Conservation (phyloP, 2,797 vertebrate species). For the Iguana delicatissima region DNA sequence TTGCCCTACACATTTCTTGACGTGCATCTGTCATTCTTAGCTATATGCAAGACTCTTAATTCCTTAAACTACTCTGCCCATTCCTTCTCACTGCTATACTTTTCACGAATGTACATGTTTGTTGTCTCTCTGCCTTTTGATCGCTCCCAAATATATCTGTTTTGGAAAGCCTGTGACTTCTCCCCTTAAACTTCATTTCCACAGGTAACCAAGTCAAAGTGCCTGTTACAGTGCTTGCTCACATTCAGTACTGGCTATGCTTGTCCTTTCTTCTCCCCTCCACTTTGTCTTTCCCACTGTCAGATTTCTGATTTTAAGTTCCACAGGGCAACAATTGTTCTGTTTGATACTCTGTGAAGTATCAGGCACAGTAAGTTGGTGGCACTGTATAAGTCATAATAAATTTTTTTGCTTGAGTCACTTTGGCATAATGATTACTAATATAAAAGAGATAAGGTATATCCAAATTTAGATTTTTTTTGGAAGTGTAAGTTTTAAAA, state of each 20-base stretch:
- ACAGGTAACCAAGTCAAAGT: neutral
- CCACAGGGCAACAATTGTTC: neutral
- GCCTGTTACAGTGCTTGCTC: neutral
- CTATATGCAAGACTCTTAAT: neutral
- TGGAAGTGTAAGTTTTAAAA: neutral
- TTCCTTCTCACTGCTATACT: neutral
- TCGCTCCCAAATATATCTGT: neutral
- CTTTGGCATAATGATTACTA: neutral
- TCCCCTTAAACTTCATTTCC: neutral
- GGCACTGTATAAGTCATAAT: neutral
- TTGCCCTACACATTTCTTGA: neutral
- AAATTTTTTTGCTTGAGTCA: neutral
- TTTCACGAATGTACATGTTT: neutral
- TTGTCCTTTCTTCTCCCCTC: neutral
- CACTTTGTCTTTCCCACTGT: neutral
- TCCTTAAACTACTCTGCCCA: neutral
- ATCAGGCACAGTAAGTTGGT: neutral
- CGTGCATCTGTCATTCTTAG: neutral
- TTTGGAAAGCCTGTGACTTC: neutral
- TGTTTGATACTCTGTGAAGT: neutral
- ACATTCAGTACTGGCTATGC: neutral
- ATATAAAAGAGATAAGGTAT: neutral
- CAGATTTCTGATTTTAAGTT: conserved; percentile 3
- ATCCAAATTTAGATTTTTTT: neutral
- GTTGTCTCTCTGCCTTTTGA: neutral